phyloP scores from a whole-genome alignment of 2,888 invertebrate genomes.

The Lasioglossum marginatum region DNA sequence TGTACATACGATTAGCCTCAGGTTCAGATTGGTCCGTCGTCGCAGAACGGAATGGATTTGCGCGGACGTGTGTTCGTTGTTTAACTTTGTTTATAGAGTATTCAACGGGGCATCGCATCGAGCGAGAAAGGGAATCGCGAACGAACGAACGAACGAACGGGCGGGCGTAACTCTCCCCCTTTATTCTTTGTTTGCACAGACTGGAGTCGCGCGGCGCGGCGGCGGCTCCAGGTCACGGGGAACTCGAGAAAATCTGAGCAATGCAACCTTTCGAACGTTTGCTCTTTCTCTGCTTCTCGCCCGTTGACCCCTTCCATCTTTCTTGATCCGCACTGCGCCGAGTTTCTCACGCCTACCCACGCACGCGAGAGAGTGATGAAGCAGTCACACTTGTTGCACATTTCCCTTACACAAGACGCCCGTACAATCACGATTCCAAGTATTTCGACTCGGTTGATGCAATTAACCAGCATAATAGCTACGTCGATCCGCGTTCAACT shows the following conservation, averaged over 20 bases:
- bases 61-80: background rate
- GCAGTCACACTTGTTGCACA: slow-evolving; percentile 78
- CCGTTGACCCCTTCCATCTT: slow-evolving; percentile 17
- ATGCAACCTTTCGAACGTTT: slow-evolving; percentile 80
- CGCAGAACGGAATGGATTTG: background rate
- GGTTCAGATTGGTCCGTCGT: background rate
- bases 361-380: slow-evolving; percentile 74
- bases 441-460: slow-evolving; percentile 53
- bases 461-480: slow-evolving; percentile 59
- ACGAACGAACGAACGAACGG: background rate
- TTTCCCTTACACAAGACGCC: slow-evolving; percentile 45
- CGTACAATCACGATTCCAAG: slow-evolving; percentile 58
- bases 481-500: slow-evolving; percentile 28
- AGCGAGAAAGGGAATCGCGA: background rate
- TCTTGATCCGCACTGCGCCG: slow-evolving; percentile 50
- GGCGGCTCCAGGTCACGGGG: slow-evolving; percentile 53
- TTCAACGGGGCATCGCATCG: background rate
- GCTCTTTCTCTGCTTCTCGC: slow-evolving; percentile 60
- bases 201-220: slow-evolving; percentile 17
- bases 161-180: slow-evolving; percentile 46
- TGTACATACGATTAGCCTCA: background rate
- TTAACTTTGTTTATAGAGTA: slow-evolving; percentile 1
- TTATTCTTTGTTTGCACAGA: slow-evolving; percentile 45
- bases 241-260: slow-evolving; percentile 77
- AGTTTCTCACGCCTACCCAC: slow-evolving; percentile 78